Conservation (phyloP, 2,888 invertebrate genomes). For the Tholera decimalis region DNA sequence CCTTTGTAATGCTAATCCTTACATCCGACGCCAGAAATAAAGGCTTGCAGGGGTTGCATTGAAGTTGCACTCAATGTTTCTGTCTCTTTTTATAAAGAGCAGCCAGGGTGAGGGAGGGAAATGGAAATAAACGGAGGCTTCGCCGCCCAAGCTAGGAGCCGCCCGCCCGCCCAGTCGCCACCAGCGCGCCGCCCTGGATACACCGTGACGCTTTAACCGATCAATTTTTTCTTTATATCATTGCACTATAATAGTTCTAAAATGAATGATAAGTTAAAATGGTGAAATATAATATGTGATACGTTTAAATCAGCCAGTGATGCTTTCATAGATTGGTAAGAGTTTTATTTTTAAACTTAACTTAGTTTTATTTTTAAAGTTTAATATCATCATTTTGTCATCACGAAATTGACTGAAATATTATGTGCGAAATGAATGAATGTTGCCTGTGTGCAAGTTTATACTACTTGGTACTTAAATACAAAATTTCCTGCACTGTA, state of each 20-base stretch:
- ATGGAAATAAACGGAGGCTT: constrained; percentile 80
- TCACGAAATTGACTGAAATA: constrained; percentile 35
- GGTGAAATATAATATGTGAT: constrained; percentile 31
- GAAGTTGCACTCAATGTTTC: constrained; percentile 77
- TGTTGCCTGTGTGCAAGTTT: constrained; percentile 17
- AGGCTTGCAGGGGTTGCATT: constrained; percentile 77
- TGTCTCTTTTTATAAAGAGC: constrained; percentile 72
- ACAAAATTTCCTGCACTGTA: background rate
- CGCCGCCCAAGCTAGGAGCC: constrained; percentile 79
- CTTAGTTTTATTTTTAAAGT: constrained; percentile 19
- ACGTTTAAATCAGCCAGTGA: constrained; percentile 12
- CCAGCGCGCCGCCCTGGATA: constrained; percentile 78
- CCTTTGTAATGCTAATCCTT: constrained; percentile 62
- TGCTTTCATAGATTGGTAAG: constrained; percentile 62
- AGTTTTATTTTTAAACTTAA: constrained; percentile 14
- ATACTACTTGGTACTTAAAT: constrained; percentile 7
- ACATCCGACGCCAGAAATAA: constrained; percentile 56
- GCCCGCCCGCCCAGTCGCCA: constrained; percentile 89
- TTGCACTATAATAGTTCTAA: constrained; percentile 43
- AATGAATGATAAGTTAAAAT: constrained; percentile 29
- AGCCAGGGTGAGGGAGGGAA: constrained; percentile 74
- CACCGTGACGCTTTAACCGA: constrained; percentile 66
- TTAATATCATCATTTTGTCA: constrained; percentile 25
- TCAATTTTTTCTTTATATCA: constrained; percentile 55
- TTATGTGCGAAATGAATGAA: constrained; percentile 16